Conservation (phyloP, 2,113 vertebrate genomes). For the Anguilla rostrata region DNA sequence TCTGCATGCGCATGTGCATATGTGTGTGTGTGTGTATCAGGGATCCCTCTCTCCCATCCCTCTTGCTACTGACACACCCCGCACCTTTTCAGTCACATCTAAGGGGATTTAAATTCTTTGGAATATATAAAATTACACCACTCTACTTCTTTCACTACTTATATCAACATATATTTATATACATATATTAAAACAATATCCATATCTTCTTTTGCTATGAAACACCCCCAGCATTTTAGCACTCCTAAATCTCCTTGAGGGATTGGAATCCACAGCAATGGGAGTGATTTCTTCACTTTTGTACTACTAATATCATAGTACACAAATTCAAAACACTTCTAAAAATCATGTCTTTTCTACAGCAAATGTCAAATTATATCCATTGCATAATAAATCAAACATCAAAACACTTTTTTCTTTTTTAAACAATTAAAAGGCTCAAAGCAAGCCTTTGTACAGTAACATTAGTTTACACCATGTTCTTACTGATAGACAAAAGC, state of each 20-base stretch:
- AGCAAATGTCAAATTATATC: not conserved
- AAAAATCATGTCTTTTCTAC: not conserved
- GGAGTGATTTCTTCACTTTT: not conserved
- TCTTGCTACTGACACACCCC: not conserved
- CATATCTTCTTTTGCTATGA: not conserved
- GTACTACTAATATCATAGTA: not conserved
- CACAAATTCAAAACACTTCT: not conserved
- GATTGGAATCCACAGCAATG: not conserved
- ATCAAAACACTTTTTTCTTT: not conserved
- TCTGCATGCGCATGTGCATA: not conserved
- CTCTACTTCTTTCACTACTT: not conserved
- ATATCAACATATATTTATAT: not conserved
- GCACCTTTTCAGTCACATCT: not conserved
- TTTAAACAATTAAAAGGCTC: not conserved
- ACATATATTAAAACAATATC: not conserved
- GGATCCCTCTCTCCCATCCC: not conserved
- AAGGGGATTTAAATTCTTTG: not conserved
- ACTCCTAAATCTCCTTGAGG: not conserved
- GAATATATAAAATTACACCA: constrained; percentile 9
- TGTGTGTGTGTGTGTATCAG: not conserved
- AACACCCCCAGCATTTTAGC: not conserved
- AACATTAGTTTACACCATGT: not conserved
- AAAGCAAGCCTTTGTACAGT: not conserved
- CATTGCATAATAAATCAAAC: constrained; percentile 4
- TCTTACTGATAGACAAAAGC: not conserved